Base-by-base conservation (phyloP, 2,888 invertebrate genomes). In the Tillus elongatus region DNA sequence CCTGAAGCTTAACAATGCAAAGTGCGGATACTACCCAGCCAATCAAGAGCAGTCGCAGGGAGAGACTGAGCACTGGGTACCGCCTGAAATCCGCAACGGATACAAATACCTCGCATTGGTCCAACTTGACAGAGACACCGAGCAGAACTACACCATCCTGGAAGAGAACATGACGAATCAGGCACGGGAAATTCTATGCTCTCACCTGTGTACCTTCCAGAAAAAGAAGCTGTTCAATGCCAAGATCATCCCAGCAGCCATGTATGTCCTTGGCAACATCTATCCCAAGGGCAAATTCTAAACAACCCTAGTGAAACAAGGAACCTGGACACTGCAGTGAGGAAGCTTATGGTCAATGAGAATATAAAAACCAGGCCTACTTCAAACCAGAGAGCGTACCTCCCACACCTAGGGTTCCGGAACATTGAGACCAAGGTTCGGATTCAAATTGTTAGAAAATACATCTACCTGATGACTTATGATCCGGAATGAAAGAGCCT, bases 201-300 rank as follows among this genome's bases (percentile, higher is more conserved):
- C 24, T 19, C 6, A 19, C 9, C 24, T 19, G n/a, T 8, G 6
- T 19, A 19, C 1, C 14, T 33, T 2, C 45, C 42, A 13, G 40
- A 43, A 15, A 10, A 37, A 3, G 6, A 8, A 14, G 3, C 32
- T 43, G 2, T 37, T 12, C 6, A 45, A 45, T 24, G 29, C 39
- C 2, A 19, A 41, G 4, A 26, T 37, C 2, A 16, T 39, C 2
- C 35, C 45, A 3, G 43, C 41, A 2, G 43, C 37, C 8, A 16
- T 30, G 1, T 43, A 45, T 35, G 30, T 45, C n/a, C 10, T 39
- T 34, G 43, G 45, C 0, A 45, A 43, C 28, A 8, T 36, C 13
- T 41, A 38, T 24, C 36, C 39, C 1, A 19, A 37, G 3, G 41
- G 39, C 9, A 10, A 24, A 6, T 13, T 36, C 0, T n/a, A 19